These are phyloP conservation scores for Perizoma affinitatum DNA, from an alignment of 2,888 invertebrate species.

Conservation along the genomic window DNA sequence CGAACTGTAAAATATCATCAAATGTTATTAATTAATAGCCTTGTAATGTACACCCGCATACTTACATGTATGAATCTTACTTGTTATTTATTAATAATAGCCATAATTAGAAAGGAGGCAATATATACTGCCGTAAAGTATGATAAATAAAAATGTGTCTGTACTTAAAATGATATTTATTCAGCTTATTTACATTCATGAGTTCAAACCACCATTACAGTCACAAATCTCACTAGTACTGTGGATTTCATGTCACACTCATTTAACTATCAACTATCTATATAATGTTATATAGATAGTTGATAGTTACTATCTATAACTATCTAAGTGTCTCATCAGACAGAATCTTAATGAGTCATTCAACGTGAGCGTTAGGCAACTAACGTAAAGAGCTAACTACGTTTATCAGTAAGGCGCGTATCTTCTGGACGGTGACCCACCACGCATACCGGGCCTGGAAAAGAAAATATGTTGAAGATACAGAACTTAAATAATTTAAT, in stretches of 20 bases:
- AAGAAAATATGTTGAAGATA: constrained; percentile 30
- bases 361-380: constrained; percentile 46
- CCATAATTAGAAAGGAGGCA: no score
- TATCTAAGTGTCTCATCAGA: constrained; percentile 50
- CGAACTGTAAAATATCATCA: no score
- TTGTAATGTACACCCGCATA: no score
- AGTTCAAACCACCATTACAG: constrained; percentile 51
- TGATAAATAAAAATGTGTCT: constrained; percentile 31
- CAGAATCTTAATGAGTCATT: constrained; percentile 51
- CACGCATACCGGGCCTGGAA: constrained; percentile 90
- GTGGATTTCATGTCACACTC: constrained; percentile 52
- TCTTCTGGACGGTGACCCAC: constrained; percentile 92
- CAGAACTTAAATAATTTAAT: no score
- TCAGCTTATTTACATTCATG: constrained; percentile 74
- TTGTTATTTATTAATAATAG: no score
- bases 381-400: constrained; percentile 36
- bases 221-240: constrained; percentile 51
- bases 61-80: no score
- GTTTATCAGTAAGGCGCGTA: constrained; percentile 92
- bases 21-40: no score
- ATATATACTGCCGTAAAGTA: no score
- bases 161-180: constrained; percentile 76
- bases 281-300: no score
- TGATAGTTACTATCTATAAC: no score
- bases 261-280: constrained; percentile 61